Evolutionary conservation across 2,113 vertebrate species (phyloP).

Genomic region (cat (Felis catus)): F.catus_Fca126_mat1.0 CM031417.1:63321501-63322000

Average conservation of each 20-base stretch:
- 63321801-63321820: slow-evolving; percentile 71
- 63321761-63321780: background rate
- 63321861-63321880: slow-evolving; percentile 42
- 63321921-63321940: slow-evolving; percentile 61
- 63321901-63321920: slow-evolving; percentile 60
- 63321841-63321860: slow-evolving; percentile 49
- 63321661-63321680: background rate
- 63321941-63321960: slow-evolving; percentile 58
- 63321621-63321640: background rate
- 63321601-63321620: background rate
- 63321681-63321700: slow-evolving; percentile 1
- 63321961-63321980: slow-evolving; percentile 29
- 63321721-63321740: background rate
- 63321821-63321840: slow-evolving; percentile 19
- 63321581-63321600: background rate
- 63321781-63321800: slow-evolving; percentile 51
- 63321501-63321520: background rate
- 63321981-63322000: slow-evolving; percentile 40
- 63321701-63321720: background rate
- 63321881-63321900: slow-evolving; percentile 24
- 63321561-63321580: background rate
- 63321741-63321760: background rate
- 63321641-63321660: slow-evolving; percentile 11
- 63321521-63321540: background rate
- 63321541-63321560: background rate